Percentiles rank a stretch among this genome's conserved stretches.
Evolutionary conservation across 1,140 invertebrate genomes (phyloP).

Genomic region (Pogonus chalceus): DNA sequence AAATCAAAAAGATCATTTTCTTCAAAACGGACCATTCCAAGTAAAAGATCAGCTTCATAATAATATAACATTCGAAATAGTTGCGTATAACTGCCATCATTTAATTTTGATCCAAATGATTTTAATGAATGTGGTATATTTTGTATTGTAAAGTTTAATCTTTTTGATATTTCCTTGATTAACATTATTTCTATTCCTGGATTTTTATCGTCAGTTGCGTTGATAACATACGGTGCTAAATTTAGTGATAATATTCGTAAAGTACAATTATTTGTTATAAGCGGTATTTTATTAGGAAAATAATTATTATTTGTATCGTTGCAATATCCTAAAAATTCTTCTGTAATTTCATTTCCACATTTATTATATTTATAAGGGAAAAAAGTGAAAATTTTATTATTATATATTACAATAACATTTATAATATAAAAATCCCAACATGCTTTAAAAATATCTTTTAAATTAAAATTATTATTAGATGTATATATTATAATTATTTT

Average conservation of each 20-base stretch:
- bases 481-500: too few relatives aligned
- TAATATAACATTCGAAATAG: slow-evolving; percentile 2
- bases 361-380: not conserved
- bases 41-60: slow-evolving; percentile 5
- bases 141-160: not conserved
- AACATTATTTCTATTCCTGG: not conserved
- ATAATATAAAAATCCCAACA: too few relatives aligned
- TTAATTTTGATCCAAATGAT: not conserved
- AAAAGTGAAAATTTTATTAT: not conserved
- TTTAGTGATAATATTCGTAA: not conserved
- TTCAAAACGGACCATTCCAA: slow-evolving; percentile 8
- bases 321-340: not conserved
- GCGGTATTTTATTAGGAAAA: not conserved
- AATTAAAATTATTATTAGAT: too few relatives aligned
- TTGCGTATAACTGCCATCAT: slow-evolving; percentile 6
- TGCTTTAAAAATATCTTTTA: too few relatives aligned
- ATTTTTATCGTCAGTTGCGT: not conserved
- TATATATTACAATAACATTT: too few relatives aligned
- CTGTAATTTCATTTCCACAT: not conserved
- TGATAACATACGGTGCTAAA: not conserved
- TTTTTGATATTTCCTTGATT: not conserved
- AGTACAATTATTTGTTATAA: not conserved
- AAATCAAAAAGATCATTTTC: slow-evolving; percentile 5
- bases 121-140: not conserved
- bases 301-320: not conserved